Base-by-base conservation (phyloP, 1,140 invertebrate genomes). In the Drosophila kurseongensis region DNA sequence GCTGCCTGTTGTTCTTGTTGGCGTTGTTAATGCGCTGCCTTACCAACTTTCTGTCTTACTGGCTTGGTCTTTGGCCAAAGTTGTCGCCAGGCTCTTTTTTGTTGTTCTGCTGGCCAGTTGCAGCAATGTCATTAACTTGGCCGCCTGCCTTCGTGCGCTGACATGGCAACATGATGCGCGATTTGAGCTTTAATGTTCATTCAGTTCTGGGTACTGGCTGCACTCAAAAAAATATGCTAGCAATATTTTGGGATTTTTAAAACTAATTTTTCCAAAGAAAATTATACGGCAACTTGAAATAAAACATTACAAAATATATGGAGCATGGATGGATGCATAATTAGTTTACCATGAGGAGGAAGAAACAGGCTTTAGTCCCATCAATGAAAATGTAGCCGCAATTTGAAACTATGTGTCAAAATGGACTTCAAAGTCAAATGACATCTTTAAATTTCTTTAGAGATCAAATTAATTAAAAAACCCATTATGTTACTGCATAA, bases 141-240 rank as follows among this genome's bases (percentile, higher is more conserved):
- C 73, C 76, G 61, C 56, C 47, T 59, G 67, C 54, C 81, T 77
- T 59, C 75, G 61, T 68, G 58, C 59, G 59, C 82, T 86, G 84
- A 89, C 84, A 89, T 89, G 73, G 84, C 84, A 84, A 89, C 84
- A 89, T 89, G 84, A 89, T 78, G 84, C 75, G 67, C 84, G 85
- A 88, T 88, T 88, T 89, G 84, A 88, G 84, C 84, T 72, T 88
- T 88, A 88, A 88, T 88, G 84, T 88, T 88, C 80, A 80, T 78
- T 73, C 83, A 83, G 63, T 73, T 62, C 62, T 61, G 35, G 47
- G 41, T 65, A 62, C 54, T 76, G 6, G 9, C 10, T 52, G 65
- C 60, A 68, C 65, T 52, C 6, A 12, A 9, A 65, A 38, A 51
- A 51, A 47, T 9, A 13, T 12, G 1, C 0, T 8, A 5, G 13